Conservation (phyloP, 1,140 invertebrate species). For the Platorchestia sp. region DNA sequence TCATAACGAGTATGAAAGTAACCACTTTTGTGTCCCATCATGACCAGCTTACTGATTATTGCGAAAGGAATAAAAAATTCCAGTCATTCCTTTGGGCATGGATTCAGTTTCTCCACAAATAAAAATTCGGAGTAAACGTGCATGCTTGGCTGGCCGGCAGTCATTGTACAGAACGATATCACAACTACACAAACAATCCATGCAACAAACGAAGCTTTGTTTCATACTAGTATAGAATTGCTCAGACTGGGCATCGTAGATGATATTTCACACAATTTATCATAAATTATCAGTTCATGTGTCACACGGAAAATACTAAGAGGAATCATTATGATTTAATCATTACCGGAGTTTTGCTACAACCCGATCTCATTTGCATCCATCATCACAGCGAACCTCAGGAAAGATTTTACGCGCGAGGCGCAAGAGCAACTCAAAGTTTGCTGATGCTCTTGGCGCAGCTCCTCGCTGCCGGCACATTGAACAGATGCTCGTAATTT, state of each 20-base stretch:
- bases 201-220: background rate
- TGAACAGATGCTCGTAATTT: background rate
- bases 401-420: background rate
- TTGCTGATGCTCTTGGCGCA: background rate
- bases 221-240: background rate
- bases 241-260: too few relatives aligned
- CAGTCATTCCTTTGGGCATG: background rate
- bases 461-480: background rate
- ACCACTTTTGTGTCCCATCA: too few relatives aligned
- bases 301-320: background rate
- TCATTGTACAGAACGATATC: background rate
- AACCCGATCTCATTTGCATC: background rate
- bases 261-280: background rate
- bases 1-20: too few relatives aligned
- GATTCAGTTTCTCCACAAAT: background rate
- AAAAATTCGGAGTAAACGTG: background rate
- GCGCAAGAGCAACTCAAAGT: background rate
- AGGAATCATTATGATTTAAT: background rate
- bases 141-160: background rate
- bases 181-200: background rate
- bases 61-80: background rate
- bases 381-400: background rate
- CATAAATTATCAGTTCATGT: background rate
- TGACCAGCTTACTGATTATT: background rate
- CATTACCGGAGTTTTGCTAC: background rate